Base-by-base conservation (phyloP, 2,797 vertebrate genomes). In the Synanceia verrucosa region DNA sequence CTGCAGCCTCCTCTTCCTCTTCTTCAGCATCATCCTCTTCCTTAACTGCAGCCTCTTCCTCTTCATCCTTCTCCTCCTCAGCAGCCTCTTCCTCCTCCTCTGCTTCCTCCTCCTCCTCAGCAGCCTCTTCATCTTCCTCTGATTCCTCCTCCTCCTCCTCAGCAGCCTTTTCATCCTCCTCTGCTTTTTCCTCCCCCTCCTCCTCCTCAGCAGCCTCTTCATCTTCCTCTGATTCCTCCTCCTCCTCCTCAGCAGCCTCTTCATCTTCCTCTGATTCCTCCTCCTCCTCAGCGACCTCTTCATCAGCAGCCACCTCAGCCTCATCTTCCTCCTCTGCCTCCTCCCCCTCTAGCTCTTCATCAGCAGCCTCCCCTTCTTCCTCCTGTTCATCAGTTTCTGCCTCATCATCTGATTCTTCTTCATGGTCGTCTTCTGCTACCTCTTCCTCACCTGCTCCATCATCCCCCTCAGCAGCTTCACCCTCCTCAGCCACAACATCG, bases 401-500 rank as follows among this genome's bases (percentile, higher is more conserved):
- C 6, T 70, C 65, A 0, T 50, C 56, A 0, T 3, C 24, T 6
- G 24, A 19, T 0, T 51, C 33, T 0, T 64, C 63, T 0, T 53
- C 51, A 0, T 34, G 60, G 1, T 37, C 72, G 0, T 48, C 62
- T n/a, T n/a, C n/a, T n/a, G n/a, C n/a, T n/a, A n/a, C n/a, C n/a
- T 41, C 62, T 44, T 78, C 48, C 1, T 55, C 66, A 33, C 9
- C 64, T 18, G 34, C 5, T 0, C 6, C 73, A 6, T 70, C 63
- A 11, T 37, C 74, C 6, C 3, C 63, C 19, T 56, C 70, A 9
- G 14, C 21, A 1, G 4, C 26, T 73, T 80, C 52, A 0, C 19
- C 71, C 21, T 82, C 82, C 4, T 93, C 81, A 14, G 78, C 85
- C 8, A 82, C 76, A 1, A 69, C 55, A 1, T 81, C 72, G 1